A percentile compares a stretch with the other conserved stretches of the same genome.
phyloP scores from a whole-genome alignment of 2,797 vertebrate genomes.

The Tenualosa thibaudeaui region DNA sequence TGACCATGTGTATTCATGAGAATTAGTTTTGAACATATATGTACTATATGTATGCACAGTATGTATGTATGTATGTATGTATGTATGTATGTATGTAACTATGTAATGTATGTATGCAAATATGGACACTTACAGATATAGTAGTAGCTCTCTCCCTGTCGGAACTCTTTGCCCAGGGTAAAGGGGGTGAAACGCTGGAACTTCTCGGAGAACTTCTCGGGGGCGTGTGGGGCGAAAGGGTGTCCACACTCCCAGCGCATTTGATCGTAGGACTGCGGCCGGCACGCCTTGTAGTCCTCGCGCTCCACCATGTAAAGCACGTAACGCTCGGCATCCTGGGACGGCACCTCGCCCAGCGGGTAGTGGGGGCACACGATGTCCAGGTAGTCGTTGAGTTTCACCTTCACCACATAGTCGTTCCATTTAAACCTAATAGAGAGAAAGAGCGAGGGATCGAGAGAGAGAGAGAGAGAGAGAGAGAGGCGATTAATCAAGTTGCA shows the following conservation, averaged over 20 bases:
- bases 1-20: background rate
- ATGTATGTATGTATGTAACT: background rate
- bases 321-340: constrained; percentile 82
- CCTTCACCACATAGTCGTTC: constrained; percentile 79
- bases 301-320: constrained; percentile 90
- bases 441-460: background rate
- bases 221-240: constrained; percentile 83
- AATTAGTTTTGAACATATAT: background rate
- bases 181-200: constrained; percentile 95
- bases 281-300: constrained; percentile 83
- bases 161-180: constrained; percentile 92
- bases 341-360: constrained; percentile 70
- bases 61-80: background rate
- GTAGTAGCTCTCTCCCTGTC: constrained; percentile 90
- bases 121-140: constrained; percentile 88
- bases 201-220: constrained; percentile 92
- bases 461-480: background rate
- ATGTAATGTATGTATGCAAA: background rate
- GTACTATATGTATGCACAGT: no score
- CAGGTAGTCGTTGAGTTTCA: constrained; percentile 87
- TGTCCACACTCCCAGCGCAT: constrained; percentile 93
- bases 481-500: constrained; percentile 18
- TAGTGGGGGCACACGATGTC: constrained; percentile 96
- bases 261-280: constrained; percentile 85
- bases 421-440: constrained; percentile 74